A percentile compares a stretch with the other conserved stretches of the same genome.
Conservation (phyloP, 2,113 vertebrate genomes). For the Crocuta crocuta region DNA sequence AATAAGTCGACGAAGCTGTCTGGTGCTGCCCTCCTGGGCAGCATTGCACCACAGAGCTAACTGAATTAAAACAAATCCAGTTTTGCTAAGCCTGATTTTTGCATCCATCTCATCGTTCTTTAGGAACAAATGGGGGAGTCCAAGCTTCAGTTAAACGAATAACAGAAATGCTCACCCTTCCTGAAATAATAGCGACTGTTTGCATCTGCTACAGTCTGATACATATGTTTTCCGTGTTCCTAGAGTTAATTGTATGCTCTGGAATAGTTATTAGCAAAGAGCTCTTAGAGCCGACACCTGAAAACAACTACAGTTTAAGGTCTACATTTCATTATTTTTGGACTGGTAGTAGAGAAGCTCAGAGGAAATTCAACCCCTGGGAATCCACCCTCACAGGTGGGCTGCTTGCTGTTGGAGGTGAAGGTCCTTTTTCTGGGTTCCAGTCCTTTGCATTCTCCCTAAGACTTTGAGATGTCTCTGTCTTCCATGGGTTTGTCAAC, state of each 20-base stretch:
- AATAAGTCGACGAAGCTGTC: background rate
- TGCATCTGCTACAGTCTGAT: background rate
- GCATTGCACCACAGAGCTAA: accelerated
- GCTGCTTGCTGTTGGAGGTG: background rate
- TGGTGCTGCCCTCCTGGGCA: background rate
- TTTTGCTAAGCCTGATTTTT: background rate
- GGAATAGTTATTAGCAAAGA: background rate
- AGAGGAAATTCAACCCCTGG: background rate
- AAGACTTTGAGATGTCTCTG: background rate
- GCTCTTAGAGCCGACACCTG: background rate
- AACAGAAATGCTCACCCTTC: background rate
- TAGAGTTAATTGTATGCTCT: background rate
- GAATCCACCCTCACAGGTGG: background rate
- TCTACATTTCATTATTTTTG: background rate
- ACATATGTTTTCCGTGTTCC: background rate
- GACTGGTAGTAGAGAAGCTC: background rate
- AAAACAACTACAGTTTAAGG: background rate
- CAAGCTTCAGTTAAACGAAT: background rate
- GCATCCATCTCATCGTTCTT: background rate
- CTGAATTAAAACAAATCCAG: background rate
- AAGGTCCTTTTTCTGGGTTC: background rate
- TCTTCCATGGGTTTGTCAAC: background rate
- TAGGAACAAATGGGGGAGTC: background rate
- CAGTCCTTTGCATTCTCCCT: background rate
- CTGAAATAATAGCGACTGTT: constrained; percentile 10